Evolutionary conservation across 2,888 invertebrate genomes (phyloP), one percentile per base, ranked within the genome.

Genomic region (Orthosia gothica): DNA sequence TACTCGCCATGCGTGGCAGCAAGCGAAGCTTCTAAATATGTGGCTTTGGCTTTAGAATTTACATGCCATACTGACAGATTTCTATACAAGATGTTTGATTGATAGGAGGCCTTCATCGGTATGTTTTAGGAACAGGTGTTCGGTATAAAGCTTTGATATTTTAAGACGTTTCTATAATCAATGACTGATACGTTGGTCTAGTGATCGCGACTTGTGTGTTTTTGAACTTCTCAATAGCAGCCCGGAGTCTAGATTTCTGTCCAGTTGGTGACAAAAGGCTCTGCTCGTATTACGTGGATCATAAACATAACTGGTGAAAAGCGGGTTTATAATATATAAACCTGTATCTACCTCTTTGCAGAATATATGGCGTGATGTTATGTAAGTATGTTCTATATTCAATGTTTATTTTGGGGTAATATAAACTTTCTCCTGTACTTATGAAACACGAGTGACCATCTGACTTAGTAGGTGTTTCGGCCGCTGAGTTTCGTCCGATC

Each of bases 41-140:
- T 12, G 5, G 0, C 11, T 49, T 59, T 16, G 13, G 15, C 61
- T 3, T 50, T 49, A 40, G 1, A 49, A 55, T 70, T 47, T 18
- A n/a, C 54, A 16, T 49, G 11, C 20, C 18, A 49, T 70, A 9
- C 55, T 50, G 18, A 49, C 40, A 11, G 47, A 13, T 76, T 52
- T 47, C 16, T 13, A 52, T 59, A 18, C 18, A n/a, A 61, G 49
- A 69, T 77, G 26, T 26, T 49, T 20, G 16, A 61, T 5, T 70
- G 71, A 70, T 23, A 57, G 54, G 32, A 65, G 13, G 54, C 20
- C 65, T 79, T 79, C 80, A 79, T 55, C 64, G 15, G 16, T 11
- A 18, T 54, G 23, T 73, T 61, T 79, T 26, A 79, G 5, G 1
- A 79, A 65, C 76, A 79, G 76, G 76, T 77, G 76, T 26, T 9